A percentile compares a stretch with the other conserved stretches of the same genome.
phyloP scores from a whole-genome alignment of 2,888 invertebrate species.

The Phyllotreta striolata region DNA sequence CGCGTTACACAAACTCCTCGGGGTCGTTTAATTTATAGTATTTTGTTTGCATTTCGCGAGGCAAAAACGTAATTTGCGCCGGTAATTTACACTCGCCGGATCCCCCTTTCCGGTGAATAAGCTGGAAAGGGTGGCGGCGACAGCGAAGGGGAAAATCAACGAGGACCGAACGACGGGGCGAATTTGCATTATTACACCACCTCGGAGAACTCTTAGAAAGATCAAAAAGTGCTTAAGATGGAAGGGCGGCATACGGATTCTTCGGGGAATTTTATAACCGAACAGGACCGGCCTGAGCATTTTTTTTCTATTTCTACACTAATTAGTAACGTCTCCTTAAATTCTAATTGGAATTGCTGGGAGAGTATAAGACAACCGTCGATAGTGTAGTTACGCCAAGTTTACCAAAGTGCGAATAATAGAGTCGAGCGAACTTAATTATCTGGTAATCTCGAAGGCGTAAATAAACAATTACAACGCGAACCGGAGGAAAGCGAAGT shows the following conservation, averaged over 20 bases:
- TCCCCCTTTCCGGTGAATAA: conserved; percentile 21
- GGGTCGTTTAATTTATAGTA: conserved; percentile 9
- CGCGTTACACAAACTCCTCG: no score
- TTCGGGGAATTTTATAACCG: not conserved
- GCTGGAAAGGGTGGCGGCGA: conserved; percentile 18
- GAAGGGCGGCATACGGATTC: conserved; percentile 19
- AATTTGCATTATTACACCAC: conserved; percentile 36
- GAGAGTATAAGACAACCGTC: no score
- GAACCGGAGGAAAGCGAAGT: no score
- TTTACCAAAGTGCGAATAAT: no score
- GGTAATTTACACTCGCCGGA: conserved; percentile 28
- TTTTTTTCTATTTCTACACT: no score
- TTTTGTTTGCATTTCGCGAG: conserved; percentile 17
- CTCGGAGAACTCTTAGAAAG: conserved; percentile 26
- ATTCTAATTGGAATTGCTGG: no score
- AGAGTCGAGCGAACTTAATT: no score
- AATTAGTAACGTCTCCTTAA: no score
- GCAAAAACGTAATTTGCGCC: conserved; percentile 24
- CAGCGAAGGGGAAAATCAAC: conserved; percentile 29
- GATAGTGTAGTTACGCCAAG: no score
- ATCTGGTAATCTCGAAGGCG: no score
- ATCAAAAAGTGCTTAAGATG: conserved; percentile 30
- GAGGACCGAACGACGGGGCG: conserved; percentile 11
- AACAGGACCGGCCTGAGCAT: no score
- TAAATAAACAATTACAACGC: no score